Conservation (phyloP, 2,888 invertebrate species). For the Drosophila multiciliata region DNA sequence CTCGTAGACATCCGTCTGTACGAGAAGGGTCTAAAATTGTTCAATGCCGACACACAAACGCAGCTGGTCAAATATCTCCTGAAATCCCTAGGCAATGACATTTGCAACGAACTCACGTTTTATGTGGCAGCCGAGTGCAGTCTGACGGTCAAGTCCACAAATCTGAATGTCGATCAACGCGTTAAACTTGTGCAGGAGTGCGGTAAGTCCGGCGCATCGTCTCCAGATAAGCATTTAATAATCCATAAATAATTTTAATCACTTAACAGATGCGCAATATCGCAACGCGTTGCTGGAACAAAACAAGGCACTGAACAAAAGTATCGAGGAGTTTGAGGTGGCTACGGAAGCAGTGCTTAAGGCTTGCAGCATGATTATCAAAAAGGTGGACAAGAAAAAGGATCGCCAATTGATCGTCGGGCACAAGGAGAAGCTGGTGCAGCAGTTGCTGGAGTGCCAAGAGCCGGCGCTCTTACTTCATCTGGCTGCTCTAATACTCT, state of each 20-base stretch:
- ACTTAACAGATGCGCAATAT: constrained; percentile 87
- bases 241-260: background rate
- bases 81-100: constrained; percentile 93
- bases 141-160: constrained; percentile 86
- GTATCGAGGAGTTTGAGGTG: constrained; percentile 91
- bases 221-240: no score
- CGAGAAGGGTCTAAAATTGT: constrained; percentile 90
- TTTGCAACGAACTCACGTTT: constrained; percentile 91
- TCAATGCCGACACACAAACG: constrained; percentile 88
- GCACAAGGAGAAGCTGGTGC: constrained; percentile 92
- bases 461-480: constrained; percentile 93
- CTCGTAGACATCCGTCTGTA: constrained; percentile 91
- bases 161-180: constrained; percentile 88
- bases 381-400: constrained; percentile 96
- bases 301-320: constrained; percentile 89
- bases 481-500: constrained; percentile 91
- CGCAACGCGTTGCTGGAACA: constrained; percentile 88
- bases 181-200: constrained; percentile 89
- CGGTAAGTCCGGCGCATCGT: constrained; percentile 56
- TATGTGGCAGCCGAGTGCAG: constrained; percentile 92
- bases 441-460: constrained; percentile 90
- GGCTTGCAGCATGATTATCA: constrained; percentile 91
- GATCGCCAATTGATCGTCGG: constrained; percentile 91
- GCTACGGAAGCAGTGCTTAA: constrained; percentile 90
- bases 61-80: constrained; percentile 93